A percentile compares a stretch with the other conserved stretches of the same genome.
Evolutionary conservation across 2,797 vertebrate species (phyloP).

Genomic region (Sebastiscus albofasciatus): DNA sequence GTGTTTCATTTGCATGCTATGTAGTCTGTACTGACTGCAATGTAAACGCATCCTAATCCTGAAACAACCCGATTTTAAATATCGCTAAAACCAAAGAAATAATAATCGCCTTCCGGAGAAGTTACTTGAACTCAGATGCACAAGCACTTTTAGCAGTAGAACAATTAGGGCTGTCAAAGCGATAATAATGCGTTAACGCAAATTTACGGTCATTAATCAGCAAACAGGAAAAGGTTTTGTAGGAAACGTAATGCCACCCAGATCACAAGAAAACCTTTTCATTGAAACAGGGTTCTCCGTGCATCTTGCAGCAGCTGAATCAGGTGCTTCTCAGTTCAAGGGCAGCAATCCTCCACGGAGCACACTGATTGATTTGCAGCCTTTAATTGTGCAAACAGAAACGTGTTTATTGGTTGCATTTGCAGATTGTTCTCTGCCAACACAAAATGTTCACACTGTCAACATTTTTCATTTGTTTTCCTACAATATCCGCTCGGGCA

Average conservation of each 20-base stretch:
- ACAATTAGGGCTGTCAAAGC: no score
- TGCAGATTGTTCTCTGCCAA: neutral
- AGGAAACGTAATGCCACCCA: neutral
- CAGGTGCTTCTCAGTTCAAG: neutral
- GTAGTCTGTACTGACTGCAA: no score
- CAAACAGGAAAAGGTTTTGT: neutral
- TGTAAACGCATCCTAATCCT: no score
- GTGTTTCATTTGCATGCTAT: no score
- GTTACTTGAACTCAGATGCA: no score
- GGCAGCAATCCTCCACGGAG: neutral
- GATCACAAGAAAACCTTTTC: neutral
- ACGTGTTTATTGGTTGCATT: neutral
- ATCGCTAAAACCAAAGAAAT: no score
- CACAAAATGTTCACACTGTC: neutral
- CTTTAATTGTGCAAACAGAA: neutral
- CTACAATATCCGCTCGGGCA: neutral
- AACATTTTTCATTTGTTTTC: neutral
- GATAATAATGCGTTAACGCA: no score
- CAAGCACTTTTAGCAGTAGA: no score
- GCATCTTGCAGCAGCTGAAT: neutral
- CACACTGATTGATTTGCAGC: neutral
- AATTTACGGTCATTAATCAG: no score
- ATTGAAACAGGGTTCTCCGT: neutral
- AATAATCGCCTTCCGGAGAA: no score
- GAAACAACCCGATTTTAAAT: no score